Evolutionary conservation across 2,888 invertebrate genomes (phyloP).

Genomic region (Vanessa cardui): DNA sequence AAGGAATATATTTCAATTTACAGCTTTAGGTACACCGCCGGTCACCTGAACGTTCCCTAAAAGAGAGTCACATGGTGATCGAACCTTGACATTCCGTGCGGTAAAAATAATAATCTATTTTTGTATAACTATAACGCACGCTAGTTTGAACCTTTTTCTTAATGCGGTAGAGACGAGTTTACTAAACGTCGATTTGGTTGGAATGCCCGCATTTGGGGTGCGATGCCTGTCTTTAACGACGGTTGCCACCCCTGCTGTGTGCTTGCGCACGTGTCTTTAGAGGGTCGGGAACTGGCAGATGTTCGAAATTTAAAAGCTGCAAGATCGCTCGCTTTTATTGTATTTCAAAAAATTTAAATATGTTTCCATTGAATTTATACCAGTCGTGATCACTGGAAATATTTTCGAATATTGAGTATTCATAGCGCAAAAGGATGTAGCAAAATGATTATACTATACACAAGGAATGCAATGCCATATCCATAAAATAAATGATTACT

Average conservation of each 20-base stretch:
- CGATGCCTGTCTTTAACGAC: constrained; percentile 68
- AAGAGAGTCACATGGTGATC: constrained; percentile 72
- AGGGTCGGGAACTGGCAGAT: constrained; percentile 69
- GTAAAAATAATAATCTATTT: constrained; percentile 81
- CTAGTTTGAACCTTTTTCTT: constrained; percentile 53
- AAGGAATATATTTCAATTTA: not conserved
- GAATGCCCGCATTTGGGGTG: constrained; percentile 73
- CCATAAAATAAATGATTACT: constrained; percentile 28
- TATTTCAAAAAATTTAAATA: not conserved
- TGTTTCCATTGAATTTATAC: no score
- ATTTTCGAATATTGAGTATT: not conserved
- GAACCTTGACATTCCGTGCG: constrained; percentile 80
- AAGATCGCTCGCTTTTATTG: constrained; percentile 27
- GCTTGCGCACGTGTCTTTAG: constrained; percentile 71
- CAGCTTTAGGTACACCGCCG: constrained; percentile 15
- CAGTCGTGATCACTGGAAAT: not conserved
- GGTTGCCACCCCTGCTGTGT: constrained; percentile 73
- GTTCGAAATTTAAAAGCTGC: constrained; percentile 62
- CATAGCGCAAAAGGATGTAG: constrained; percentile 10
- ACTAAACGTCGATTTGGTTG: constrained; percentile 40
- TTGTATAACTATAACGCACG: constrained; percentile 43
- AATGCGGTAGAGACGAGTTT: constrained; percentile 52
- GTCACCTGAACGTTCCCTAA: constrained; percentile 67
- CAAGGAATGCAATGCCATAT: constrained; percentile 29
- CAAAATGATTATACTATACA: constrained; percentile 15